Evolutionary conservation across 2,888 invertebrate genomes (phyloP).

Genomic region (Oscheius onirici): DNA sequence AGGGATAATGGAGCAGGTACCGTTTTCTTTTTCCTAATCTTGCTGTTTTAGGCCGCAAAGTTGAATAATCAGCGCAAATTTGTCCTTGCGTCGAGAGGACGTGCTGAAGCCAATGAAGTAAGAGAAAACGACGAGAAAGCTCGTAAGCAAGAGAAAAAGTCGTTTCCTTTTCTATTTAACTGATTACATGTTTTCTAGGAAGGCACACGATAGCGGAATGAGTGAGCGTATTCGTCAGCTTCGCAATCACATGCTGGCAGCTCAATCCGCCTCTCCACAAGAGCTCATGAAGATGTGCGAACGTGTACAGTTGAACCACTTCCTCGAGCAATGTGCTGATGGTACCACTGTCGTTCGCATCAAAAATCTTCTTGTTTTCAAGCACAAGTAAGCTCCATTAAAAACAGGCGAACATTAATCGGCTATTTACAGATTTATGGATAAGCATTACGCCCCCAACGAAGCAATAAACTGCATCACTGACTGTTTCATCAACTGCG

Average conservation of each 20-base stretch:
- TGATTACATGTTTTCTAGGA: neutral
- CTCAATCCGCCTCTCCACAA: neutral
- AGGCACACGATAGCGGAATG: neutral
- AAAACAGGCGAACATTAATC: neutral
- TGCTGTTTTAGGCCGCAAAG: neutral
- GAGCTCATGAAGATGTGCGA: slow-evolving; percentile 23
- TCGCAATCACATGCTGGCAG: slow-evolving; percentile 20
- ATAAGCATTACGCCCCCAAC: neutral
- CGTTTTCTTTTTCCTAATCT: neutral
- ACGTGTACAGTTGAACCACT: slow-evolving; percentile 13
- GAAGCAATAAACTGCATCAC: slow-evolving; percentile 16
- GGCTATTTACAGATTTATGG: neutral
- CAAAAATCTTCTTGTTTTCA: slow-evolving; percentile 15
- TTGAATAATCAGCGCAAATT: slow-evolving; percentile 25
- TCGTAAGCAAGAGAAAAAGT: slow-evolving; percentile 3
- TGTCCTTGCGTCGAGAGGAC: slow-evolving; percentile 26
- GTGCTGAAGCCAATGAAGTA: slow-evolving; percentile 26
- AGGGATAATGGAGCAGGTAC: slow-evolving; percentile 40
- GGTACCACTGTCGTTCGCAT: slow-evolving; percentile 15
- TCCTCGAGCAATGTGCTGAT: slow-evolving; percentile 9
- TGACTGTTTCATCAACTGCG: slow-evolving; percentile 21
- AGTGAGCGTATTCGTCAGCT: slow-evolving; percentile 5
- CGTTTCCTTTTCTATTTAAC: neutral
- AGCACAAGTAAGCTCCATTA: neutral
- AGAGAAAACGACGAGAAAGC: slow-evolving; percentile 8